phyloP scores from a whole-genome alignment of 2,113 vertebrate species.

The Proterorhinus semilunaris region DNA sequence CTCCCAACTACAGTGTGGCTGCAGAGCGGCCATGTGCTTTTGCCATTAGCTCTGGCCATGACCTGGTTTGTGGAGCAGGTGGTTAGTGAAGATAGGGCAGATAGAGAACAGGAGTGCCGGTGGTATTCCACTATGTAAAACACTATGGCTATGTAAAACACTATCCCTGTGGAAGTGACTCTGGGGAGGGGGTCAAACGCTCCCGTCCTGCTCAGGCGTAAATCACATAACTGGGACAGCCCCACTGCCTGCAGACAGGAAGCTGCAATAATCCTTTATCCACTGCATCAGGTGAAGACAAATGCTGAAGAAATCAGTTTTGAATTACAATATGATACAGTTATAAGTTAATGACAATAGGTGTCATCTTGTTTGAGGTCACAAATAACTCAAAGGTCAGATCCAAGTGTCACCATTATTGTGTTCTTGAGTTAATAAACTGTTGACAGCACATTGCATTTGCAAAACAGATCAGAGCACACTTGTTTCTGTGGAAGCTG shows the following conservation, averaged over 20 bases:
- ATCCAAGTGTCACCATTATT: too few relatives aligned
- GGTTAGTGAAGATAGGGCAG: slow-evolving; percentile 37
- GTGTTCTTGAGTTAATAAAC: too few relatives aligned
- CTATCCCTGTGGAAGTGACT: slow-evolving; percentile 58
- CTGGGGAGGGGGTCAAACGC: slow-evolving; percentile 50
- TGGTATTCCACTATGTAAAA: slow-evolving; percentile 51
- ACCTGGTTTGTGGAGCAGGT: slow-evolving; percentile 55
- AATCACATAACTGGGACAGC: slow-evolving; percentile 55
- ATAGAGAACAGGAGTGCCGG: slow-evolving; percentile 27
- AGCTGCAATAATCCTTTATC: neutral
- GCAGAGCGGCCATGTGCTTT: slow-evolving; percentile 27
- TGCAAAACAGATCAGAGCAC: too few relatives aligned
- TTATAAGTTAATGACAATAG: too few relatives aligned
- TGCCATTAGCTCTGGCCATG: slow-evolving; percentile 32
- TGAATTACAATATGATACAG: neutral
- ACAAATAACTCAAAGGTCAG: too few relatives aligned
- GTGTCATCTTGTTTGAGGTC: too few relatives aligned
- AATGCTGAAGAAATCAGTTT: neutral
- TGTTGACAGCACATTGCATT: too few relatives aligned
- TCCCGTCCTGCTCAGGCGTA: slow-evolving; percentile 31
- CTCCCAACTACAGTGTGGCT: neutral
- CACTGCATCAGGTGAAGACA: neutral
- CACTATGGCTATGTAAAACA: slow-evolving; percentile 66
- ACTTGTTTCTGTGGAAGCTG: too few relatives aligned
- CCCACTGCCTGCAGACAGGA: slow-evolving; percentile 20